Conservation (phyloP, 2,113 vertebrate genomes). For the Oncorhynchus kisutch region DNA sequence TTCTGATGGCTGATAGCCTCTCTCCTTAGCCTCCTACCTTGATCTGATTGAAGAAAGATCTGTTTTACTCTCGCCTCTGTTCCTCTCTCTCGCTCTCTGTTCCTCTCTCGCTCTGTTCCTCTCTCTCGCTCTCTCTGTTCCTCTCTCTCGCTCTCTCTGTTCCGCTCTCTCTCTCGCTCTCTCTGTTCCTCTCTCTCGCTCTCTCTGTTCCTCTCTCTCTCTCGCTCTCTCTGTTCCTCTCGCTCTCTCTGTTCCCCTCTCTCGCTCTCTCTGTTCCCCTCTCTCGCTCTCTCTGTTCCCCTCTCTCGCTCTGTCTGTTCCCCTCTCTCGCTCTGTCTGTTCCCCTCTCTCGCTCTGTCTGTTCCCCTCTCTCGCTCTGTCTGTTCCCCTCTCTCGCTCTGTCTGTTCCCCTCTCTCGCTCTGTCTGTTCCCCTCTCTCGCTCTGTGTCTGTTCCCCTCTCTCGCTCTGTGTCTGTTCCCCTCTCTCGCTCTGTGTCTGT, state of each 20-base stretch:
- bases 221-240: too few species aligned
- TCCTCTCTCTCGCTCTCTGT: too few species aligned
- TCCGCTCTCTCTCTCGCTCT: too few species aligned
- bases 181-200: too few species aligned
- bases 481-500: background rate
- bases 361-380: too few species aligned
- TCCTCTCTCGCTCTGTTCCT: background rate
- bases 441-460: background rate
- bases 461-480: too few species aligned
- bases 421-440: background rate
- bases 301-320: too few species aligned
- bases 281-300: background rate
- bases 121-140: conserved; percentile 3
- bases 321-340: background rate
- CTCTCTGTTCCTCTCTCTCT: too few species aligned
- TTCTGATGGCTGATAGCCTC: background rate
- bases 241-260: too few species aligned
- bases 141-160: background rate
- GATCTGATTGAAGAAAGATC: too few species aligned
- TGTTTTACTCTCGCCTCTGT: background rate
- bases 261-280: too few species aligned
- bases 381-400: background rate
- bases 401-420: background rate
- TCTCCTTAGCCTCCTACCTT: background rate
- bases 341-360: background rate